Percentiles rank a stretch among this genome's conserved stretches.
Conservation (phyloP, 1,140 invertebrate genomes). For the Tetramorium parvispinum region DNA sequence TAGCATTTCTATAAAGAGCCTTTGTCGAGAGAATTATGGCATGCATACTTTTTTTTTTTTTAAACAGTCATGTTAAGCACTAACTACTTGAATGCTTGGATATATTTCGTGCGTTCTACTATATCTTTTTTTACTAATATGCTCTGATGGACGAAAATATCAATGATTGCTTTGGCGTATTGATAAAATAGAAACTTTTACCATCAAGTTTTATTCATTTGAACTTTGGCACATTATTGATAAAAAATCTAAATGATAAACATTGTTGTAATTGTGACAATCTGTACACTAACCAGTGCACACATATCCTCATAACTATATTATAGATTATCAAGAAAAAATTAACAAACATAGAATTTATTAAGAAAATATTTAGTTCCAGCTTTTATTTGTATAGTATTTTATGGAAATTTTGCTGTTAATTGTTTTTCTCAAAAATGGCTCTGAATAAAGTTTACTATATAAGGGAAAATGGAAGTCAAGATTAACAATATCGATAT, state of each 20-base stretch:
- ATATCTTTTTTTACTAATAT: conserved; percentile 40
- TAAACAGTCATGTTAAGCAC: neutral
- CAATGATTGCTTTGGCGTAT: conserved; percentile 52
- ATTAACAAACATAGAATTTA: conserved; percentile 29
- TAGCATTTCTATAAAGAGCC: neutral
- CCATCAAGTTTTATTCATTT: conserved; percentile 9
- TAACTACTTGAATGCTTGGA: neutral
- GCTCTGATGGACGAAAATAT: conserved; percentile 36
- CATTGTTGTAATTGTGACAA: conserved; percentile 34
- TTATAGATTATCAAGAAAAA: conserved; percentile 9
- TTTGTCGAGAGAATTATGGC: neutral
- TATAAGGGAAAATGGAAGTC: conserved; percentile 23
- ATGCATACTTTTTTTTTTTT: conserved; percentile 1
- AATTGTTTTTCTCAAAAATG: conserved; percentile 17
- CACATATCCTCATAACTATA: neutral
- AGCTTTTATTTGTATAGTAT: neutral
- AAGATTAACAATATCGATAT: conserved; percentile 25
- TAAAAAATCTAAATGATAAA: conserved; percentile 48
- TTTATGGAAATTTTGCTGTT: conserved; percentile 8
- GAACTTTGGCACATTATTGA: conserved; percentile 67
- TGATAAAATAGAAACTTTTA: conserved; percentile 63
- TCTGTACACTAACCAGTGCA: conserved; percentile 19
- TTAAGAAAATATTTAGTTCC: neutral
- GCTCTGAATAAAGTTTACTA: conserved; percentile 17
- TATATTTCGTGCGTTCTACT: conserved; percentile 69